Evolutionary conservation across 2,797 vertebrate genomes (phyloP).

Genomic region (Threskiornis aethiopicus): DNA sequence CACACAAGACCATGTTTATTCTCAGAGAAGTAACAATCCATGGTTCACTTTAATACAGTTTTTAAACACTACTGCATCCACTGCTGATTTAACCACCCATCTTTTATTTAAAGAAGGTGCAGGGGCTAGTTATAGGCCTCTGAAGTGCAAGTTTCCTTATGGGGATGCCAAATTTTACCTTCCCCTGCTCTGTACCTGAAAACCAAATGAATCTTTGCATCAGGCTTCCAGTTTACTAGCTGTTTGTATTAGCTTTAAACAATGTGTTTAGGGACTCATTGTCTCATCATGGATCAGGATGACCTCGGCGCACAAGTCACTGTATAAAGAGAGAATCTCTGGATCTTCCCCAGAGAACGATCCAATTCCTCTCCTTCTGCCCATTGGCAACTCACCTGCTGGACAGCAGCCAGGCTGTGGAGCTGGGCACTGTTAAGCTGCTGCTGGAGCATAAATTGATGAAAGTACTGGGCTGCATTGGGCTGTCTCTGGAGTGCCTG

Average conservation of each 20-base stretch:
- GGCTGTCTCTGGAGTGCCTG: constrained; percentile 96
- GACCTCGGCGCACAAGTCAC: not conserved
- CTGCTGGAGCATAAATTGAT: constrained; percentile 98
- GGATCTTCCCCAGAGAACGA: not conserved
- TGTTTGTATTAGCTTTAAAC: not conserved
- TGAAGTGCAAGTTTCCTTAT: not conserved
- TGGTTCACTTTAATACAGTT: not conserved
- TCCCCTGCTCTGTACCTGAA: not conserved
- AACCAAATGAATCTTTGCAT: not conserved
- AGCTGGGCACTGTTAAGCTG: constrained; percentile 95
- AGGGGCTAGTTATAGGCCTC: not conserved
- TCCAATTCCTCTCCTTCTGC: not conserved
- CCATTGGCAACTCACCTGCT: constrained; percentile 86
- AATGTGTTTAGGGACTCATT: not conserved
- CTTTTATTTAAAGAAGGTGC: not conserved
- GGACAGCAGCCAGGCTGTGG: constrained; percentile 94
- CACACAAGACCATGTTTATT: not conserved
- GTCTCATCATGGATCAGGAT: not conserved
- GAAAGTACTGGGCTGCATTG: constrained; percentile 97
- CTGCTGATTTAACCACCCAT: not conserved
- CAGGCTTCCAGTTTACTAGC: not conserved
- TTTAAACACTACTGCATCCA: not conserved
- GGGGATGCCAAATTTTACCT: not conserved
- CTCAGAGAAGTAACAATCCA: not conserved
- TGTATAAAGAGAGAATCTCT: not conserved